A percentile compares a stretch with the other conserved stretches of the same genome.
phyloP scores from a whole-genome alignment of 2,888 invertebrate species.

The Ennomos fuscantarius region DNA sequence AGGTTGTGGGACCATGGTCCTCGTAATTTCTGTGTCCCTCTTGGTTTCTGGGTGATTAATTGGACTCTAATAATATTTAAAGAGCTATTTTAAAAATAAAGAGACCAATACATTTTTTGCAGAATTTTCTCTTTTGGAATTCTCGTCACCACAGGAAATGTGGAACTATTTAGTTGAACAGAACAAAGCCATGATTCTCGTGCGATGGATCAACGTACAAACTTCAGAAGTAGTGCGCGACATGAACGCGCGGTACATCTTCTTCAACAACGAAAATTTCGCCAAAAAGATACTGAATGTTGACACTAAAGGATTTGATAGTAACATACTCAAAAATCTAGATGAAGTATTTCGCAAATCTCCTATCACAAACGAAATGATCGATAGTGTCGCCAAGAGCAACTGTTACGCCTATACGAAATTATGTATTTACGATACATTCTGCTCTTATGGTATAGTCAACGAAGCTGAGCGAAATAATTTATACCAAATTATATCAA shows the following conservation, averaged over 20 bases:
- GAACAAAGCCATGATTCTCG: constrained; percentile 85
- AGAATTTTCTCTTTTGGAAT: constrained; percentile 82
- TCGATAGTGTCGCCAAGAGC: constrained; percentile 76
- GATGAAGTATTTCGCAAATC: constrained; percentile 82
- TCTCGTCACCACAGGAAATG: constrained; percentile 79
- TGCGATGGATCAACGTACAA: constrained; percentile 86
- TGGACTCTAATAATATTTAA: no score
- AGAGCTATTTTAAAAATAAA: no score
- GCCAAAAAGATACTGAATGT: constrained; percentile 72
- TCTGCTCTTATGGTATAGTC: constrained; percentile 88
- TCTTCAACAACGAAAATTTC: constrained; percentile 76
- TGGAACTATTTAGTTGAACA: constrained; percentile 87
- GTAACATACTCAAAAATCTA: constrained; percentile 70
- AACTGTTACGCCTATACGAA: constrained; percentile 80
- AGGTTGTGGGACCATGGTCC: no score
- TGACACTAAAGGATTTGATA: constrained; percentile 71
- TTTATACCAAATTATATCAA: constrained; percentile 83
- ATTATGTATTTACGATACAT: constrained; percentile 85
- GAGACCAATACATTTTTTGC: constrained; percentile 47
- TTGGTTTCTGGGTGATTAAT: no score
- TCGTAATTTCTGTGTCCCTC: no score
- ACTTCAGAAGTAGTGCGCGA: constrained; percentile 80
- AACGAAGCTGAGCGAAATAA: constrained; percentile 83
- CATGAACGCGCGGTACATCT: constrained; percentile 76
- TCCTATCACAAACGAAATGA: constrained; percentile 85